Evolutionary conservation across 2,888 invertebrate genomes (phyloP), one percentile per base, ranked within the genome.

Genomic region (Macrophya annulata): DNA sequence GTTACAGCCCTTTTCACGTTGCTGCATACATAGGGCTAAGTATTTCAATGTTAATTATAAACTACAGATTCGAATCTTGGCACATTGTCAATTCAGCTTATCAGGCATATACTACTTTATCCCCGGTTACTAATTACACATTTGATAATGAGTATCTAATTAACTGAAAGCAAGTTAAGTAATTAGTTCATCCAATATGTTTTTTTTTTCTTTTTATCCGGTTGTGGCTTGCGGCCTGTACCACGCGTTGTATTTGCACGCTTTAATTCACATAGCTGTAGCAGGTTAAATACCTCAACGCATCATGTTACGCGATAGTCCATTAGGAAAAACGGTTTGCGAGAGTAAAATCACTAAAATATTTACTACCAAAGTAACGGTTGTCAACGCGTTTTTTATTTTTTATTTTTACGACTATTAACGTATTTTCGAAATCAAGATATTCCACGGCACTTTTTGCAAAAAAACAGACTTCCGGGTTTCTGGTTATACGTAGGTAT

Each of bases 81-180:
- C 21, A 74, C 72, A n/a, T 43, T 72, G 21, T 72, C 43, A 72
- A 72, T 72, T 72, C 43, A n/a, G 21, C 21, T 43, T 43, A 43
- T 40, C 72, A 72, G 15, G 17, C n/a, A 15, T 4, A n/a, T 72
- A 10, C 43, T 21, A 43, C 72, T 72, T 72, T 72, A 43, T 72
- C 43, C 21, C 43, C 17, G 9, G 6, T 1, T 43, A 43, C 72
- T 72, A 72, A 72, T 72, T 21, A 72, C 72, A 40, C 43, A 43
- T 43, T 72, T 21, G n/a, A 10, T 8, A 72, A 72, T 72, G 72
- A 40, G 40, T 43, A 72, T 72, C 72, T 17, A 43, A 43, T 21
- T 72, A 43, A 43, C 43, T n/a, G n/a, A 43, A 43, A 8, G 15
- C 37, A 31, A 37, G 71, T 71, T 17, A 15, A 71, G 37, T 71